These are phyloP conservation scores for Glandiceps talaboti DNA, from an alignment of 53 echinoderm and acorn worm species.

Conservation along the genomic window DNA sequence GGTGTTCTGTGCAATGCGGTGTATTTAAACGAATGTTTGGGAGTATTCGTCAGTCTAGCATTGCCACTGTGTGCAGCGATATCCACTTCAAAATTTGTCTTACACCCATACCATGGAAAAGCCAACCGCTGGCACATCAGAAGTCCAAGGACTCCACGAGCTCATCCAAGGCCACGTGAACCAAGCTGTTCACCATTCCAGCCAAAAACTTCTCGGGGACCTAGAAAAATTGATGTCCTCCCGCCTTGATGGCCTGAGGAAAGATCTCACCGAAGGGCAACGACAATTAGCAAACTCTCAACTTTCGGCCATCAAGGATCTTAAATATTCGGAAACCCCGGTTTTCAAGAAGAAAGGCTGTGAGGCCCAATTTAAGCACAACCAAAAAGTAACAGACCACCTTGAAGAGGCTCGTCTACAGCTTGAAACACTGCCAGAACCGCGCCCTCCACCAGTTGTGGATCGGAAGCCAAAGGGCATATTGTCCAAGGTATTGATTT, in stretches of 20 bases:
- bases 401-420: neutral
- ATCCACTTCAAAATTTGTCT: no score
- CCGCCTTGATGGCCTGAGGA: neutral
- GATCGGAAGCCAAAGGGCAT: neutral
- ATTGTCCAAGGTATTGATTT: neutral
- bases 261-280: neutral
- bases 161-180: neutral
- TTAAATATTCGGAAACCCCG: neutral
- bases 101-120: no score
- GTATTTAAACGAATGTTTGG: no score
- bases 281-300: neutral
- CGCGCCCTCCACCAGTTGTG: neutral
- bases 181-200: neutral
- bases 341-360: neutral
- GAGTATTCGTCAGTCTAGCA: no score
- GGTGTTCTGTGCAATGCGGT: no score
- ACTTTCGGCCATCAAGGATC: neutral
- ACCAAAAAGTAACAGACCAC: neutral
- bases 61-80: no score
- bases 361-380: neutral
- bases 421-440: neutral
- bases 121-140: no score
- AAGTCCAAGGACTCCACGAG: neutral
- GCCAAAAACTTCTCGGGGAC: neutral
- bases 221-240: neutral